Conservation (phyloP, 2,888 invertebrate genomes). For the Alloscopus bannaensis region DNA sequence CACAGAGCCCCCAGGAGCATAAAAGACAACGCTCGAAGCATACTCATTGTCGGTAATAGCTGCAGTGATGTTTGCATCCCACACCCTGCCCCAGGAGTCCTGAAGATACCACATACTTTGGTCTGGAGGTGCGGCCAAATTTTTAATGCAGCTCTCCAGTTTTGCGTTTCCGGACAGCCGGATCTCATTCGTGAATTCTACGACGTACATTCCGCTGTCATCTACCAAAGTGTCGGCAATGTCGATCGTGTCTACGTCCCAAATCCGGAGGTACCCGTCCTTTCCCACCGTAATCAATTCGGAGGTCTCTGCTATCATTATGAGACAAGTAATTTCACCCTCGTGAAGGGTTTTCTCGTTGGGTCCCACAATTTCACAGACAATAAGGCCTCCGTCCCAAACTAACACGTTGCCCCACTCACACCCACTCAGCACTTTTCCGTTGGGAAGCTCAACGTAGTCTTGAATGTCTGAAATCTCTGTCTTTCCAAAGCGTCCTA, state of each 20-base stretch:
- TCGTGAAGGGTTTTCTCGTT: slow-evolving; percentile 85
- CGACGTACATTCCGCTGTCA: slow-evolving; percentile 83
- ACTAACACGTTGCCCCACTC: slow-evolving; percentile 94
- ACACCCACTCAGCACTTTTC: slow-evolving; percentile 91
- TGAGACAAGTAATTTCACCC: slow-evolving; percentile 83
- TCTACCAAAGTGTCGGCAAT: slow-evolving; percentile 89
- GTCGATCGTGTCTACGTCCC: slow-evolving; percentile 95
- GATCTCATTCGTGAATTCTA: slow-evolving; percentile 91
- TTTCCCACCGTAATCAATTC: slow-evolving; percentile 80
- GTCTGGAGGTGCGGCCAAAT: slow-evolving; percentile 70
- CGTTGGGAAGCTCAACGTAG: slow-evolving; percentile 90
- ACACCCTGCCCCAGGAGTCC: slow-evolving; percentile 92
- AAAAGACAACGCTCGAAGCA: slow-evolving; percentile 78
- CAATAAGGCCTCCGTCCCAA: slow-evolving; percentile 93
- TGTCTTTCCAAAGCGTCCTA: slow-evolving; percentile 94
- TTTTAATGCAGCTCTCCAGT: slow-evolving; percentile 79
- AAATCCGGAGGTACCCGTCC: slow-evolving; percentile 87
- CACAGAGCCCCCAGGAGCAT: slow-evolving; percentile 86
- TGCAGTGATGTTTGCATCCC: slow-evolving; percentile 83
- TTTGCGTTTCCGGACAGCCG: slow-evolving; percentile 78
- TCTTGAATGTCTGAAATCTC: slow-evolving; percentile 93
- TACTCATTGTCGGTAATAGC: slow-evolving; percentile 76
- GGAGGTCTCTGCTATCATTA: slow-evolving; percentile 77
- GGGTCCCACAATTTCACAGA: slow-evolving; percentile 86
- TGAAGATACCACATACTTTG: slow-evolving; percentile 74